phyloP scores from a whole-genome alignment of 2,797 vertebrate genomes.

The Falco rusticolus region DNA sequence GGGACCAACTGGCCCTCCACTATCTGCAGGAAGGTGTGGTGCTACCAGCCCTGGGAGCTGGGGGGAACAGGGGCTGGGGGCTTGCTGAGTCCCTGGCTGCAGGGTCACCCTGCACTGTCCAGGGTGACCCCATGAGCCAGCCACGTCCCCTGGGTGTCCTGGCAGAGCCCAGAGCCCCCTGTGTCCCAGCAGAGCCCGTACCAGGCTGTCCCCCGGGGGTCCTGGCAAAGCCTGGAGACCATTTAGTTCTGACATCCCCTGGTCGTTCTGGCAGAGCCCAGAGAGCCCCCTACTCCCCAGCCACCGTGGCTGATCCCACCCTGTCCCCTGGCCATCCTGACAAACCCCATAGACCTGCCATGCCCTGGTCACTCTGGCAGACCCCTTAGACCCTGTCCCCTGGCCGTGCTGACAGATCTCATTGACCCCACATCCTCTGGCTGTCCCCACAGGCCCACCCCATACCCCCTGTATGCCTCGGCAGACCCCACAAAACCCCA shows the following conservation, averaged over 20 bases:
- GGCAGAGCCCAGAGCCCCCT: no score
- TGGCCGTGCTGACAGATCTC: background rate
- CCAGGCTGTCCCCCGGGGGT: background rate
- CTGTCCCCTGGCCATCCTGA: background rate
- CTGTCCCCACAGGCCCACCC: background rate
- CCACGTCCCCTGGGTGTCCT: no score
- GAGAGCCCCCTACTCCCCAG: rapidly evolving
- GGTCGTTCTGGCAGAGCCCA: background rate
- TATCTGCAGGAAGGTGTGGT: rapidly evolving
- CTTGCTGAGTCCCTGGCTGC: background rate
- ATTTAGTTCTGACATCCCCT: rapidly evolving
- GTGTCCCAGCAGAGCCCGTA: background rate
- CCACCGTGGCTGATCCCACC: background rate
- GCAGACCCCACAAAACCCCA: background rate
- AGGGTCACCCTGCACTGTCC: background rate
- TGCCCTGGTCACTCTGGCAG: no score
- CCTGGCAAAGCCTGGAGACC: background rate
- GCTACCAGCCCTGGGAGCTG: background rate
- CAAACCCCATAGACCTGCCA: background rate
- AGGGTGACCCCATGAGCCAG: background rate
- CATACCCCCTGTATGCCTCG: background rate
- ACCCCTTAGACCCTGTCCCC: background rate
- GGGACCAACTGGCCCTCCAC: rapidly evolving
- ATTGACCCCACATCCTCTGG: background rate
- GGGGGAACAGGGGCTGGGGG: background rate